Evolutionary conservation across 2,888 invertebrate species (phyloP).

Genomic region (Plagiodera versicolora): DNA sequence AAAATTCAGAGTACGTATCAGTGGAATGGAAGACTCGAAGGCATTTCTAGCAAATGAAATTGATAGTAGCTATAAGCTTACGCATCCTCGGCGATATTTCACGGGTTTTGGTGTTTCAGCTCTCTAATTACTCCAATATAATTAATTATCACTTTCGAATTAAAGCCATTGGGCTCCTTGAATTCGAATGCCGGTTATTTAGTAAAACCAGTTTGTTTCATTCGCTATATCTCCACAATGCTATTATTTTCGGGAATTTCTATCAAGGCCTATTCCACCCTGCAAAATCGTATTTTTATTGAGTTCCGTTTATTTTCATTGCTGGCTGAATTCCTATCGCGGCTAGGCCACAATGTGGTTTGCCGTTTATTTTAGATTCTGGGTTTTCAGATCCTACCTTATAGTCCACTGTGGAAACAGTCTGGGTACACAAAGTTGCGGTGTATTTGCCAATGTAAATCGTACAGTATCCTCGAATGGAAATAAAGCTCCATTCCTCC

Average conservation of each 20-base stretch:
- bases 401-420: neutral
- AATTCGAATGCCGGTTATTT: neutral
- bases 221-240: neutral
- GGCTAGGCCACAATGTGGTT: neutral
- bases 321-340: neutral
- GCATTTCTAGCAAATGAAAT: slow-evolving; percentile 26
- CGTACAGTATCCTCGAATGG: neutral
- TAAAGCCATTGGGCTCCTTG: neutral
- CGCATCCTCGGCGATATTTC: slow-evolving; percentile 33
- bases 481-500: neutral
- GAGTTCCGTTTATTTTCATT: neutral
- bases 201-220: neutral
- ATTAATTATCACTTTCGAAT: slow-evolving; percentile 32
- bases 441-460: neutral
- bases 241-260: neutral
- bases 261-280: neutral
- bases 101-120: slow-evolving; percentile 30
- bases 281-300: neutral
- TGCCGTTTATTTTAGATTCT: neutral
- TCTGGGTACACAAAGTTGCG: neutral
- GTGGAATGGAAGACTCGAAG: neutral
- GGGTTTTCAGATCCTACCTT: neutral
- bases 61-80: slow-evolving; percentile 30
- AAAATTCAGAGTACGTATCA: neutral
- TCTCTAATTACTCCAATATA: slow-evolving; percentile 36